A percentile compares a stretch with the other conserved stretches of the same genome.
Conservation (phyloP, 1,140 invertebrate genomes). For the Procambarus clarkii region DNA sequence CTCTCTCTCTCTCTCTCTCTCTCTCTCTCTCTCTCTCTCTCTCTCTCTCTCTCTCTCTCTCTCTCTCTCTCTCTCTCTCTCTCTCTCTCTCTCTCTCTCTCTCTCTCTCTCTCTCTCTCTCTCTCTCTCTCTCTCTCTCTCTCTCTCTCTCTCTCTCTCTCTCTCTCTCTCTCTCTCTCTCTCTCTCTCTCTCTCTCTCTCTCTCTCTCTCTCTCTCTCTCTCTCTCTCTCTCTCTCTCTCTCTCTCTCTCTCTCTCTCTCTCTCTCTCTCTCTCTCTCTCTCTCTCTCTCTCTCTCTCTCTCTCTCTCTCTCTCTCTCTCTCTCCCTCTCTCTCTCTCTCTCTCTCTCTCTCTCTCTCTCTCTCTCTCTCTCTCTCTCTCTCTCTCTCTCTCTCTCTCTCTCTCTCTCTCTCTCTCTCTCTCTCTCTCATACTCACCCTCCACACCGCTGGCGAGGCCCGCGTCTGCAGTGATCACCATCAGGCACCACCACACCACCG, state of each 20-base stretch:
- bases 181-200: too few relatives aligned
- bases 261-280: not conserved
- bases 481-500: too few relatives aligned
- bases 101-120: not conserved
- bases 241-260: conserved; percentile 20
- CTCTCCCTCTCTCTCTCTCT: conserved; percentile 33
- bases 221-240: conserved; percentile 27
- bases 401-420: conserved; percentile 24
- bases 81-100: not conserved
- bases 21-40: conserved; percentile 32
- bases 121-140: not conserved
- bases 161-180: too few relatives aligned
- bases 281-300: not conserved
- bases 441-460: not conserved
- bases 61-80: not conserved
- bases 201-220: not conserved
- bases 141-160: too few relatives aligned
- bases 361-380: conserved; percentile 39
- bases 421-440: not conserved
- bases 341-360: conserved; percentile 39
- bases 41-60: not conserved
- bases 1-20: conserved; percentile 32
- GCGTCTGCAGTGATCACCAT: too few relatives aligned
- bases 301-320: conserved; percentile 22
- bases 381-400: conserved; percentile 23